Conservation (phyloP, 2,888 invertebrate genomes). For the Pristionchus fissidentatus region DNA sequence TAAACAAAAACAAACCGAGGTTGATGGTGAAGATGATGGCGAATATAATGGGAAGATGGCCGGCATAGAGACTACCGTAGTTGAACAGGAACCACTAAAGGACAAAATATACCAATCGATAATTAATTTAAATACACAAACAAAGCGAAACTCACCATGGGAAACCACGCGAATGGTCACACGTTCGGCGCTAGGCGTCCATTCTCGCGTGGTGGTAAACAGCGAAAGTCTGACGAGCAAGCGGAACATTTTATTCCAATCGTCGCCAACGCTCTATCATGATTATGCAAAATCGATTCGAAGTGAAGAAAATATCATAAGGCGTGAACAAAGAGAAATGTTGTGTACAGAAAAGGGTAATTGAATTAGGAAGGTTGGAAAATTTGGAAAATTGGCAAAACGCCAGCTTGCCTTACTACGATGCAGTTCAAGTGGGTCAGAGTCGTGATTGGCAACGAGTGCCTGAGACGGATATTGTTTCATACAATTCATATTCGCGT, state of each 20-base stretch:
- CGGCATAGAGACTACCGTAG: constrained; percentile 62
- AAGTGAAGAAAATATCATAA: no score
- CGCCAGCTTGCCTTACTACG: no score
- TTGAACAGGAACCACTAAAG: constrained; percentile 49
- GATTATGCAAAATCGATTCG: not conserved
- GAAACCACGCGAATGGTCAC: not conserved
- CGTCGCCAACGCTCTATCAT: not conserved
- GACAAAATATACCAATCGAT: not conserved
- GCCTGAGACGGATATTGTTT: not conserved
- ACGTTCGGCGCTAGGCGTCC: constrained; percentile 4
- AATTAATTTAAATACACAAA: not conserved
- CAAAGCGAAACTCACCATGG: not conserved
- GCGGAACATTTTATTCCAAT: not conserved
- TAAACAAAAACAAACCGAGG: constrained; percentile 63
- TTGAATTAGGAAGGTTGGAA: not conserved
- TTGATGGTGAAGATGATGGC: constrained; percentile 66
- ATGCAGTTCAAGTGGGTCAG: not conserved
- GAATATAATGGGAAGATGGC: constrained; percentile 70
- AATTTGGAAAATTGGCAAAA: not conserved
- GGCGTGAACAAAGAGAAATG: not conserved
- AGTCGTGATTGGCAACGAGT: not conserved
- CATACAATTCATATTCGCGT: not conserved
- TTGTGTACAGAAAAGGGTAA: not conserved
- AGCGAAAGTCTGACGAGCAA: not conserved
- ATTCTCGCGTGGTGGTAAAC: not conserved